Conservation (phyloP, 2,113 vertebrate species). For the Symphodus melops region DNA sequence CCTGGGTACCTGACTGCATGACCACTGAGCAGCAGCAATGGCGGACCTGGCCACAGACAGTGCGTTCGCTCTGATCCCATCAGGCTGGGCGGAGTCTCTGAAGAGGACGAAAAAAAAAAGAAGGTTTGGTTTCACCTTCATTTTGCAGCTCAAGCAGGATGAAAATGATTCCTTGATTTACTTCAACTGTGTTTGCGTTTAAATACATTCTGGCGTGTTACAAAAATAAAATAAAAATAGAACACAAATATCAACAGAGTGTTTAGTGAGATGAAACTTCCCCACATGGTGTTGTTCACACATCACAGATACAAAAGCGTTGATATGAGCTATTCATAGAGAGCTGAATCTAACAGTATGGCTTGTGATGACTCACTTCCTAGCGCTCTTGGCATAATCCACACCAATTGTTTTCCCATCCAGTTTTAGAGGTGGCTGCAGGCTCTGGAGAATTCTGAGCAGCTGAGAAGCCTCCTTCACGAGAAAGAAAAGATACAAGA, state of each 20-base stretch:
- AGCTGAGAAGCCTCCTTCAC: constrained; percentile 95
- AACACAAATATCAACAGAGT: background rate
- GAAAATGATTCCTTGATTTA: background rate
- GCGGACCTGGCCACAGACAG: constrained; percentile 98
- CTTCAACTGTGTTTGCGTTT: background rate
- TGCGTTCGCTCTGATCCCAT: constrained; percentile 95
- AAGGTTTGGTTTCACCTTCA: background rate
- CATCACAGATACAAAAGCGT: constrained; percentile 73
- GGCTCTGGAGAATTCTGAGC: constrained; percentile 93
- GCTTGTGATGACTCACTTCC: constrained; percentile 88
- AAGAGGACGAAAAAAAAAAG: constrained; percentile 32
- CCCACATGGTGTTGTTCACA: background rate
- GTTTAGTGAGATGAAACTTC: background rate
- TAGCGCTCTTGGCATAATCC: constrained; percentile 98
- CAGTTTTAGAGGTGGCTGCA: constrained; percentile 95
- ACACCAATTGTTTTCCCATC: constrained; percentile 99
- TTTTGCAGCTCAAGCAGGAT: background rate
- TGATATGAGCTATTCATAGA: background rate
- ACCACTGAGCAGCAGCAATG: constrained; percentile 99
- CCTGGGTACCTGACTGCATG: constrained; percentile 91
- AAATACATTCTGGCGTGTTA: background rate
- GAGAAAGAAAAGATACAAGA: background rate
- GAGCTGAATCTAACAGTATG: background rate
- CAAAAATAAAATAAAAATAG: too few relatives aligned
- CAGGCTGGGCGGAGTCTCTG: constrained; percentile 93